Base-by-base conservation (phyloP, 2,113 vertebrate genomes). In the Struthio camelus region DNA sequence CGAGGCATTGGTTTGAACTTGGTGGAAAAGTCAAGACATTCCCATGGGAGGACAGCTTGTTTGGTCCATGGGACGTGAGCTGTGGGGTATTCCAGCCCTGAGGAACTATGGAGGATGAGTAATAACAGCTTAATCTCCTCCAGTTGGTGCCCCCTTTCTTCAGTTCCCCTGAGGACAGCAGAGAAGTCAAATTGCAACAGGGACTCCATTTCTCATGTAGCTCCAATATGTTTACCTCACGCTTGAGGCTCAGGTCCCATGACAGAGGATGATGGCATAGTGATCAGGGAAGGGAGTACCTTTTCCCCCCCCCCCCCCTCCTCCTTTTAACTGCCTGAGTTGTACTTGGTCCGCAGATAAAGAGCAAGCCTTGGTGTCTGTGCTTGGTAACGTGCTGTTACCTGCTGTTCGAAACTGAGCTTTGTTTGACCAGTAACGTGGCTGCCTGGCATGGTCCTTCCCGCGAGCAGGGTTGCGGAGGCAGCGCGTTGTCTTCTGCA, bases 241-340 rank as follows among this genome's bases (percentile, higher is more conserved):
- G 30, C 6, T 34, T 38, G 16, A 3, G 27, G 5, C 11, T 53
- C 1, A 1, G 53, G 56, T 30, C 9, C 0, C 0, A 3, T 80
- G 36, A 11, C 75, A n/a, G 34, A 58, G 18, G 16, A 9, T 58
- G 48, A 44, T 53, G 19, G 36, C 10, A 13, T 27, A 72, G n/a
- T 14, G 51, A 30, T 30, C 19, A 56, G 56, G 2, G 10, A 62
- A 78, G 16, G 11, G 25, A 69, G 19, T 42, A 30, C 8, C 38
- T 59, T 15, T 24, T 54, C n/a, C n/a, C n/a, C n/a, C n/a, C n/a
- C n/a, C n/a, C n/a, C n/a, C n/a, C n/a, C n/a, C n/a, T n/a, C n/a
- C n/a, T n/a, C n/a, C 25, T 30, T 70, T 67, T 36, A 32, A 36
- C 76, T 53, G n/a, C 27, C 32, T 50, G 20, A 24, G 70, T 71